Percentiles rank a stretch among this genome's conserved stretches.
Evolutionary conservation across 2,113 vertebrate species (phyloP).

Genomic region (Micromys minutus): DNA sequence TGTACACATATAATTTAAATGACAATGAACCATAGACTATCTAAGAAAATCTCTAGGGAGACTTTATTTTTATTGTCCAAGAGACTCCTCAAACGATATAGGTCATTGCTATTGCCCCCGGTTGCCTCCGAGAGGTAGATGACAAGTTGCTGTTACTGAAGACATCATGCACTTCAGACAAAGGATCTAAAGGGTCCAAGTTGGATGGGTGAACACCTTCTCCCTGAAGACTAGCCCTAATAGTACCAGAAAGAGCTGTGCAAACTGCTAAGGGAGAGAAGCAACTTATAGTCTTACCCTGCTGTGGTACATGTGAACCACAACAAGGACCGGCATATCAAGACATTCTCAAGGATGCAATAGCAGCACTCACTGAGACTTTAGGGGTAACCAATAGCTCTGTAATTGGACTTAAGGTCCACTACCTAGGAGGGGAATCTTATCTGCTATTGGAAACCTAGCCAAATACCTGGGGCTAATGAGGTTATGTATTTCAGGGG

Average conservation of each 20-base stretch:
- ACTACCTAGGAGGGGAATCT: neutral
- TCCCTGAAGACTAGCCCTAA: neutral
- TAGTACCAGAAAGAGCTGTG: neutral
- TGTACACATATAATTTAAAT: neutral
- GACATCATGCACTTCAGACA: neutral
- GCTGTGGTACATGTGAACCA: neutral
- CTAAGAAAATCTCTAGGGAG: neutral
- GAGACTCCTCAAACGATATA: neutral
- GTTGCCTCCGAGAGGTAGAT: neutral
- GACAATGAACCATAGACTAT: neutral
- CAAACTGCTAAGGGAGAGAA: neutral
- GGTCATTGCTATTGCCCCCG: neutral
- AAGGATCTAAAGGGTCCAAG: neutral
- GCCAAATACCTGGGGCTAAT: neutral
- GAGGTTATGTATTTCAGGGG: neutral
- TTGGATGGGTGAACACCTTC: neutral
- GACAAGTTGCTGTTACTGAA: neutral
- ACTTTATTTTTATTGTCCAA: neutral
- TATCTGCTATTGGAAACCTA: neutral
- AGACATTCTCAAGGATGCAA: neutral
- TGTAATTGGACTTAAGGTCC: neutral
- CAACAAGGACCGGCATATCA: neutral
- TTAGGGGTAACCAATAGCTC: neutral
- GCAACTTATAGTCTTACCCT: neutral
- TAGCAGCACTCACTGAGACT: neutral